A percentile compares a stretch with the other conserved stretches of the same genome.
phyloP scores from a whole-genome alignment of 2,888 invertebrate species.

The Apodemia zela region DNA sequence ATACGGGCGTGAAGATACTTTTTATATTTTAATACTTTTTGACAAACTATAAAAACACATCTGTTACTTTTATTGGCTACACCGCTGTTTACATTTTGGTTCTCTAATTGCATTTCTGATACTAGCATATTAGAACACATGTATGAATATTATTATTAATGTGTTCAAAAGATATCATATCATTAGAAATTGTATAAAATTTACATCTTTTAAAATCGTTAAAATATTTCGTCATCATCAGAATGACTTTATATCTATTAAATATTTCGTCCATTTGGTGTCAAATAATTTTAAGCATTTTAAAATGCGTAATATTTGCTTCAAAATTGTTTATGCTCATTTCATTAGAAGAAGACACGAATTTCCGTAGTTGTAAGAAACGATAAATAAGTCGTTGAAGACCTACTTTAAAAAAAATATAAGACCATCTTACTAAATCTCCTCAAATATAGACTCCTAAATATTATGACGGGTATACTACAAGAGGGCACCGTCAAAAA shows the following conservation, averaged over 20 bases:
- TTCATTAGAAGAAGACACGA: not conserved
- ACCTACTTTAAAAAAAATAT: not conserved
- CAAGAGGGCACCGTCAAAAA: too few relatives aligned
- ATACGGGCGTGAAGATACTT: too few relatives aligned
- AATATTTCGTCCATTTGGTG: not conserved
- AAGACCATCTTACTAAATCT: not conserved
- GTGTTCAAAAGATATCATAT: conserved; percentile 26
- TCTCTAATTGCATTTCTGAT: too few relatives aligned
- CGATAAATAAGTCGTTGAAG: not conserved
- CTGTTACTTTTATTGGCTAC: too few relatives aligned
- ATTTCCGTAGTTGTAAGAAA: not conserved
- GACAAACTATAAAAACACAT: too few relatives aligned
- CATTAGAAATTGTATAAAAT: conserved; percentile 18
- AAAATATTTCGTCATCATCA: not conserved
- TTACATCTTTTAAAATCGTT: not conserved
- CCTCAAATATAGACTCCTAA: not conserved
- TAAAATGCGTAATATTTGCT: not conserved
- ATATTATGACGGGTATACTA: not conserved
- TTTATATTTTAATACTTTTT: too few relatives aligned
- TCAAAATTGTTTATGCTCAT: not conserved
- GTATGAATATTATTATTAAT: not conserved
- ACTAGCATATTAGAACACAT: too few relatives aligned
- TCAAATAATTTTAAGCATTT: not conserved
- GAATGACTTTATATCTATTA: not conserved
- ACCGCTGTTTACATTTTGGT: too few relatives aligned